phyloP scores from a whole-genome alignment of 2,797 vertebrate species.

The Gobionotothen gibberifrons region DNA sequence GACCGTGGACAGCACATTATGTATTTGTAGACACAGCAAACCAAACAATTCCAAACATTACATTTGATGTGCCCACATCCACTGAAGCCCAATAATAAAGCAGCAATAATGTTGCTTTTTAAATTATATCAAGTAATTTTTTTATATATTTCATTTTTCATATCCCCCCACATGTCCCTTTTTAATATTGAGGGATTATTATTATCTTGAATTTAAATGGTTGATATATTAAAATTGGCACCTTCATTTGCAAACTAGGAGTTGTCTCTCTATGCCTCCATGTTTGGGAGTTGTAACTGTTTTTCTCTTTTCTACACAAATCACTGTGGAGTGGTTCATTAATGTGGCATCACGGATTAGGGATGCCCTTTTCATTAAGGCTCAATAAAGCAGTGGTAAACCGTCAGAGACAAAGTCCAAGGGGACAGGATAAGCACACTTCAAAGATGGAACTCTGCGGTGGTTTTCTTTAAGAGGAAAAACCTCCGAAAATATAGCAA shows the following conservation, averaged over 20 bases:
- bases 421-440: slow-evolving; percentile 21
- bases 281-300: not conserved
- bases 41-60: not conserved
- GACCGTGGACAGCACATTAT: slow-evolving; percentile 6
- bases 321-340: slow-evolving; percentile 35
- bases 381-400: slow-evolving; percentile 20
- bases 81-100: not conserved
- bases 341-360: slow-evolving; percentile 29
- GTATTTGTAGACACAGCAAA: slow-evolving; percentile 13
- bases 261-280: not conserved
- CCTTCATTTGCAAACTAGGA: slow-evolving; percentile 6
- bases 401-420: slow-evolving; percentile 8
- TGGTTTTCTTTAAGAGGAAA: slow-evolving; percentile 20
- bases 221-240: not conserved
- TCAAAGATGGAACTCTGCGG: slow-evolving; percentile 13
- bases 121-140: not conserved
- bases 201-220: slow-evolving; percentile 11
- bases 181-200: not conserved
- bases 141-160: not conserved
- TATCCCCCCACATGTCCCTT: not conserved
- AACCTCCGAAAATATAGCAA: slow-evolving; percentile 2
- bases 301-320: slow-evolving; percentile 20
- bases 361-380: slow-evolving; percentile 24
- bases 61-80: not conserved
- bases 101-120: not conserved